phyloP scores from a whole-genome alignment of 1,140 invertebrate genomes.

The Riptortus pedestris region DNA sequence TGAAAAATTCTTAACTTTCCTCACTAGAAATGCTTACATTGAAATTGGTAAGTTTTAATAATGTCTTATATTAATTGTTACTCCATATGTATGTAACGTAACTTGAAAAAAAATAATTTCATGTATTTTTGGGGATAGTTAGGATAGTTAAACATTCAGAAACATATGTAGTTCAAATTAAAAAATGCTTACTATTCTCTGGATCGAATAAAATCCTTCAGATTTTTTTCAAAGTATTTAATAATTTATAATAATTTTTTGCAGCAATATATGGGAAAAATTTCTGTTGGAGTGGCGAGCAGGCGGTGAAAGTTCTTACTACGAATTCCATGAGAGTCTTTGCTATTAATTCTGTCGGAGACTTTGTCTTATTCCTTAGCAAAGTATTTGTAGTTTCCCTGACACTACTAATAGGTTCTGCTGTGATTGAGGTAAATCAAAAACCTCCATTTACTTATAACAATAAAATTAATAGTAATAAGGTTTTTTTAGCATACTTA shows the following conservation, averaged over 20 bases:
- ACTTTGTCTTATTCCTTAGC: conserved; percentile 63
- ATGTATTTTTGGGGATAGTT: too few relatives aligned
- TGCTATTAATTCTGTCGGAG: conserved; percentile 67
- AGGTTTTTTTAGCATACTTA: conserved; percentile 25
- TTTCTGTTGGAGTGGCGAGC: conserved; percentile 54
- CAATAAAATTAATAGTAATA: background rate
- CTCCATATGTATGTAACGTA: too few relatives aligned
- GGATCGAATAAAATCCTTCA: too few relatives aligned
- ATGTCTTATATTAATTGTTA: background rate
- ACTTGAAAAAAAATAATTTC: too few relatives aligned
- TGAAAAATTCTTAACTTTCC: conserved; percentile 59
- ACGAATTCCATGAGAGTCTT: conserved; percentile 56
- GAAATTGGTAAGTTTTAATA: conserved; percentile 52
- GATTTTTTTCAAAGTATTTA: conserved; percentile 32
- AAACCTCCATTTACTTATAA: background rate
- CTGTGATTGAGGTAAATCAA: conserved; percentile 46
- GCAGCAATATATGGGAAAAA: conserved; percentile 58
- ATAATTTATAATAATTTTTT: too few relatives aligned
- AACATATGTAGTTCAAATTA: too few relatives aligned
- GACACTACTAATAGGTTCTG: conserved; percentile 49
- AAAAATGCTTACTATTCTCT: too few relatives aligned
- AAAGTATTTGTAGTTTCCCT: conserved; percentile 58
- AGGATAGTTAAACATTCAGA: too few relatives aligned
- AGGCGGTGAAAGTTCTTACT: conserved; percentile 49
- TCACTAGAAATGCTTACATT: conserved; percentile 68